These are phyloP conservation scores for Bombylius discolor DNA, from an alignment of 2,888 invertebrate genomes.

Conservation along the genomic window DNA sequence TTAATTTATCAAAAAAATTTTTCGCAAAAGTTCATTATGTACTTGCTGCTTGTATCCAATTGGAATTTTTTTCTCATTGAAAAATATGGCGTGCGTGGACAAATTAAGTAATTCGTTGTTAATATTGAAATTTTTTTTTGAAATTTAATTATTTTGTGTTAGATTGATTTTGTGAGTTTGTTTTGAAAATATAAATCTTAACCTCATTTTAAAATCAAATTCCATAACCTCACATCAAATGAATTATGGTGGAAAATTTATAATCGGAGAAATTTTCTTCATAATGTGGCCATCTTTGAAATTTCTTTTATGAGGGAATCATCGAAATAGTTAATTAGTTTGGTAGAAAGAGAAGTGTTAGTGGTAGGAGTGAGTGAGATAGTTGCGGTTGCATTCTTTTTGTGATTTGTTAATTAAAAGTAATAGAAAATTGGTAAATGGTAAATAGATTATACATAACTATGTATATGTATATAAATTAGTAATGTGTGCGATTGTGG, in stretches of 20 bases:
- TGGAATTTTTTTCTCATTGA: background rate
- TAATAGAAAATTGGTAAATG: no score
- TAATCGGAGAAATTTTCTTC: background rate
- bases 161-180: no score
- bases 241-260: background rate
- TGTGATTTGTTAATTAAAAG: no score
- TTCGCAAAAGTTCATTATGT: background rate
- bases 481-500: no score
- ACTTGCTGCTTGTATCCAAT: no score
- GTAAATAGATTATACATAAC: no score
- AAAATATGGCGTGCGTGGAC: constrained; percentile 1
- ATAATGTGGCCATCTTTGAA: constrained; percentile 2
- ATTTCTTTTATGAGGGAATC: background rate
- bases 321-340: no score
- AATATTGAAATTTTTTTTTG: background rate
- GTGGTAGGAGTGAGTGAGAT: no score
- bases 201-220: constrained; percentile 9
- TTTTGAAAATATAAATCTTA: constrained; percentile 6
- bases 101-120: no score
- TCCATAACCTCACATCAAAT: constrained; percentile 12
- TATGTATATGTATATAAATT: no score
- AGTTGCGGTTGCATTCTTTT: no score
- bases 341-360: no score
- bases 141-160: constrained; percentile 7
- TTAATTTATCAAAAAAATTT: background rate